These are phyloP conservation scores for Podarcis cretensis DNA, from an alignment of 2,113 vertebrate species.

Conservation along the genomic window DNA sequence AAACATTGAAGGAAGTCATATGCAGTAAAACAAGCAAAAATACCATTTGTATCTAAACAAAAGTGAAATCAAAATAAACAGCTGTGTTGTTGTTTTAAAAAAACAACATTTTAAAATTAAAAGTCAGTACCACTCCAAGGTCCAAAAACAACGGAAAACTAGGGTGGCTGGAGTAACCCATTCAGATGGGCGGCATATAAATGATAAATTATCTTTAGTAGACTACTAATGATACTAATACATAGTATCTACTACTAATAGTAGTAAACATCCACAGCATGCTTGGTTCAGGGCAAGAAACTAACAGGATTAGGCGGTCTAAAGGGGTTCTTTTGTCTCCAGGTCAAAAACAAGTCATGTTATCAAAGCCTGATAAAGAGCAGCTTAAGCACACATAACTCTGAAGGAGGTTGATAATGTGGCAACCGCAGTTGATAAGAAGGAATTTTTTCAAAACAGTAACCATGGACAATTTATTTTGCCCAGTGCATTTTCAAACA, in stretches of 20 bases:
- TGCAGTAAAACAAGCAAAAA: too few relatives aligned
- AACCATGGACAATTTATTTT: background rate
- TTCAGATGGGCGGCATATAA: too few relatives aligned
- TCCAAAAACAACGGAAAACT: background rate
- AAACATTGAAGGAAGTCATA: background rate
- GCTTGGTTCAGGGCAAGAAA: background rate
- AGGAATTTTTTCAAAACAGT: background rate
- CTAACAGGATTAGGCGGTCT: background rate
- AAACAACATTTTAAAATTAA: background rate
- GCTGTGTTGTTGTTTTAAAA: background rate
- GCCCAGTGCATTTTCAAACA: background rate
- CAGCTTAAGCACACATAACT: conserved; percentile 12
- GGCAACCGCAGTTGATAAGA: background rate
- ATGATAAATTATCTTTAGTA: too few relatives aligned
- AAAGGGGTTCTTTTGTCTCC: background rate
- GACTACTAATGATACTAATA: too few relatives aligned
- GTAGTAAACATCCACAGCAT: background rate
- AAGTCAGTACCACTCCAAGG: background rate
- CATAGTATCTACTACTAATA: too few relatives aligned
- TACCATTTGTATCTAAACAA: too few relatives aligned
- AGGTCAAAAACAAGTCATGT: background rate
- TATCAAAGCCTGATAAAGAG: conserved; percentile 4
- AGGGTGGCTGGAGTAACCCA: background rate
- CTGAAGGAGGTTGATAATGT: conserved; percentile 5
- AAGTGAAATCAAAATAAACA: background rate